Conservation (phyloP, 2,113 vertebrate species). For the Lagopus muta region DNA sequence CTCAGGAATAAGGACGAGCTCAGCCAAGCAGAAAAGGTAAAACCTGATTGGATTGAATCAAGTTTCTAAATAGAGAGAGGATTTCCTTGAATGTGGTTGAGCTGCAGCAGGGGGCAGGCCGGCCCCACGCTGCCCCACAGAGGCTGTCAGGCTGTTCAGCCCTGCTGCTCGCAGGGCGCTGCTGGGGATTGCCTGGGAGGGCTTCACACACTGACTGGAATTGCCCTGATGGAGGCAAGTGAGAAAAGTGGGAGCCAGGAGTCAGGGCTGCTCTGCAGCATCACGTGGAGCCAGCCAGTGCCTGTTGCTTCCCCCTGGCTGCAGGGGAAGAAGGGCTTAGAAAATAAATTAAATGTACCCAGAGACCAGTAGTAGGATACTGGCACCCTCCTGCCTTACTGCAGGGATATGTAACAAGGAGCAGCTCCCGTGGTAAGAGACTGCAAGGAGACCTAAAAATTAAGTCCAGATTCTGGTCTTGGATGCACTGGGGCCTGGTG, state of each 20-base stretch:
- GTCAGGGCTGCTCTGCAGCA: background rate
- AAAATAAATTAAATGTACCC: background rate
- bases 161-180: background rate
- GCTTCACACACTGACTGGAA: background rate
- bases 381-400: background rate
- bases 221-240: background rate
- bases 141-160: background rate
- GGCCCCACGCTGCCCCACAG: background rate
- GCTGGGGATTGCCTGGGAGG: constrained; percentile 8
- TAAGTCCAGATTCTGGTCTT: background rate
- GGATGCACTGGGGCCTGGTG: background rate
- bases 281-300: background rate
- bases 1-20: constrained; percentile 96
- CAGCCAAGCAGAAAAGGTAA: constrained; percentile 99
- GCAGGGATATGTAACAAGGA: background rate
- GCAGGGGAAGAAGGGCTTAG: background rate
- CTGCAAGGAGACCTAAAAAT: background rate
- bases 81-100: constrained; percentile 48
- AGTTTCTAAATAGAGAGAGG: constrained; percentile 61
- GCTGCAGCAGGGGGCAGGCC: constrained; percentile 25
- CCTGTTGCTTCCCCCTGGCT: background rate
- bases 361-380: background rate
- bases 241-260: background rate
- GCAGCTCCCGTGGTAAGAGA: background rate
- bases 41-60: constrained; percentile 53